These are phyloP conservation scores for Lepidurus couesii DNA, from an alignment of 1,140 invertebrate genomes.

Conservation along the genomic window DNA sequence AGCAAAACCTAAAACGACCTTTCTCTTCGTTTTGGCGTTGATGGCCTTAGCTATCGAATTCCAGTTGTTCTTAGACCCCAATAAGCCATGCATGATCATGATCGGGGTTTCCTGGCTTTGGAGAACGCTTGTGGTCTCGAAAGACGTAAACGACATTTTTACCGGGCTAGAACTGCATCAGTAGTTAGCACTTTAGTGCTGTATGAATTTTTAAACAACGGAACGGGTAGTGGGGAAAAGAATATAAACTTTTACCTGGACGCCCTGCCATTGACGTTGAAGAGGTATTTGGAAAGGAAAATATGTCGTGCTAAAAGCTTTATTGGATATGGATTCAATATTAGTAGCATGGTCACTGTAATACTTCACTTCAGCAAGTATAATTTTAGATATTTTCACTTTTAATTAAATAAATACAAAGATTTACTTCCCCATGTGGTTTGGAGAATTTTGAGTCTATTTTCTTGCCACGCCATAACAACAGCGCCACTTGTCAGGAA, in stretches of 20 bases:
- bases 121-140: constrained; percentile 45
- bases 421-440: neutral
- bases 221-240: no score
- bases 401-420: no score
- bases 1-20: constrained; percentile 46
- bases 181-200: neutral
- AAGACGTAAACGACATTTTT: constrained; percentile 54
- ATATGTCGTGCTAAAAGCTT: no score
- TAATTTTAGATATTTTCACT: no score
- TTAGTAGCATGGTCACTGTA: no score
- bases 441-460: neutral
- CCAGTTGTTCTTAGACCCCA: constrained; percentile 83
- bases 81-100: constrained; percentile 75
- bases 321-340: no score
- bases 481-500: neutral
- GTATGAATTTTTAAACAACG: no score
- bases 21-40: constrained; percentile 55
- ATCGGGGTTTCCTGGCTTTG: constrained; percentile 53
- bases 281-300: no score
- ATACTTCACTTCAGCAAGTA: no score
- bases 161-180: constrained; percentile 43
- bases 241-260: no score
- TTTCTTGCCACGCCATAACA: neutral
- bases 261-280: no score
- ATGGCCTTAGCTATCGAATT: constrained; percentile 68